Base-by-base conservation (phyloP, 2,113 vertebrate species). In the Leucopsar rothschildi region DNA sequence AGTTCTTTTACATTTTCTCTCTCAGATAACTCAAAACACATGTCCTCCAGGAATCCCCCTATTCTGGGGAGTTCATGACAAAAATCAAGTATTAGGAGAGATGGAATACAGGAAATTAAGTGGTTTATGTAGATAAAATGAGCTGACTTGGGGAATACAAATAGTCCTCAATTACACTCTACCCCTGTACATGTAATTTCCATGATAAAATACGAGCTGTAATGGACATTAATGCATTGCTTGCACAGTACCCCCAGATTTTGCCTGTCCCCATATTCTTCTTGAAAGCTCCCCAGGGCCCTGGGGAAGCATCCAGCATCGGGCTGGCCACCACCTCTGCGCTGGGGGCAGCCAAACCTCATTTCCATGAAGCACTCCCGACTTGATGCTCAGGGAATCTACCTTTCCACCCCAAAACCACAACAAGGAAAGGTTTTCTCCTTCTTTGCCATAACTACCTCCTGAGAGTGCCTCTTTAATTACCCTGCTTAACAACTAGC, bases 281-380 rank as follows among this genome's bases (percentile, higher is more conserved):
- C 29, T 33, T 21, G 28, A 37, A 70, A 50, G 7, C 50, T 47
- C 79, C 47, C 33, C 8, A 1, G 37, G 19, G 23, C 24, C 6
- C 11, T 5, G 12, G 27, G 55, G 28, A 56, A 59, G 22, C n/a
- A 59, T 59, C 23, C 33, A 82, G 33, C 6, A 0, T 23, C 0
- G 1, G 37, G 40, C 31, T 73, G 6, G 0, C 7, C 37, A n/a
- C 10, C n/a, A 17, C 35, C 39, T 29, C 1, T 0, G 4, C 44
- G 40, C 15, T 37, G 8, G 28, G n/a, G 20, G 29, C 28, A 83
- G 82, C 82, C n/a, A 65, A 75, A 71, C 24, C 47, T 29, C 42
- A 60, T 49, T 45, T 76, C 68, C 59, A 40, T 16, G 12, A 81
- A 69, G 37, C 50, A 52, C 15, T 52, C 27, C 50, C 10, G 10